These are phyloP conservation scores for Drosophila anomelani DNA, from an alignment of 2,888 invertebrate genomes.

Conservation along the genomic window DNA sequence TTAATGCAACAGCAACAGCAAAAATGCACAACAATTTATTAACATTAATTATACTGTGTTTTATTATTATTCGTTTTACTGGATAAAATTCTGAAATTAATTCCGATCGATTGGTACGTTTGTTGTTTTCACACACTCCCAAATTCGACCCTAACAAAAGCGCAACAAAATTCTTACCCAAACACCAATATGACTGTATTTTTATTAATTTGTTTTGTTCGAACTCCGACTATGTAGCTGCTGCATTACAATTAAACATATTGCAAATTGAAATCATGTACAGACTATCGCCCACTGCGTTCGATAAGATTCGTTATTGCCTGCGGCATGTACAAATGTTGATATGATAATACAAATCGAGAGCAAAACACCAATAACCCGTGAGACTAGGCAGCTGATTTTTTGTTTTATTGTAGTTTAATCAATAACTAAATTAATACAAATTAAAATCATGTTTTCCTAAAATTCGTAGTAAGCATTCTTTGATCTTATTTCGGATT, in stretches of 20 bases:
- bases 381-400: conserved; percentile 14
- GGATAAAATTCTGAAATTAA: conserved; percentile 30
- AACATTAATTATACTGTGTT: conserved; percentile 34
- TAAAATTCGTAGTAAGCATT: conserved; percentile 51
- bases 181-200: conserved; percentile 24
- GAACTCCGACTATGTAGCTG: conserved; percentile 35
- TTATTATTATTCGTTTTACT: conserved; percentile 34
- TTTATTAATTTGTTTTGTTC: conserved; percentile 40
- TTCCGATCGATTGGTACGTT: conserved; percentile 38
- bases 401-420: conserved; percentile 43
- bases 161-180: conserved; percentile 23
- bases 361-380: conserved; percentile 23
- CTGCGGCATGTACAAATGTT: conserved; percentile 68
- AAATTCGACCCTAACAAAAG: conserved; percentile 29
- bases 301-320: conserved; percentile 63
- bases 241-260: conserved; percentile 37
- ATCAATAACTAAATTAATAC: conserved; percentile 19
- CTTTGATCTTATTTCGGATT: conserved; percentile 32
- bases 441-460: conserved; percentile 8
- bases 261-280: conserved; percentile 33
- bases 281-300: conserved; percentile 56
- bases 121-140: conserved; percentile 32
- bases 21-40: conserved; percentile 63
- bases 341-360: conserved; percentile 24
- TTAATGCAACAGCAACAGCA: conserved; percentile 39